Conservation (phyloP, 2,113 vertebrate species). For the Oostethus manadensis region DNA sequence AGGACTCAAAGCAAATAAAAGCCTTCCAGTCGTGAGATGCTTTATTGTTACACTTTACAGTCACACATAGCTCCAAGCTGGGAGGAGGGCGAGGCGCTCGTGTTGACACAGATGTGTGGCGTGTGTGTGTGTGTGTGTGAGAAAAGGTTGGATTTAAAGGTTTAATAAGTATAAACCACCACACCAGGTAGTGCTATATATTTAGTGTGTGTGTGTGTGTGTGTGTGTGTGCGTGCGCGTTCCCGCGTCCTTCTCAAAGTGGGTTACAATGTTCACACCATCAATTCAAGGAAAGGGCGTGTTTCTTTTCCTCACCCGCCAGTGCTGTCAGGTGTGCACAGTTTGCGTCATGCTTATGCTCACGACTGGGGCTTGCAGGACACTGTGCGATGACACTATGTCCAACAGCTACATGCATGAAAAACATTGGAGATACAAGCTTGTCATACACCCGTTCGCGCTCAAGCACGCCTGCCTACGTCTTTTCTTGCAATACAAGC, state of each 20-base stretch:
- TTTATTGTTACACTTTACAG: constrained; percentile 41
- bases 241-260: constrained; percentile 1
- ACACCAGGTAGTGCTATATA: neutral
- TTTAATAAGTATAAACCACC: neutral
- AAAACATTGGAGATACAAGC: neutral
- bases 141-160: neutral
- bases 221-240: neutral
- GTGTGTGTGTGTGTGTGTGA: neutral
- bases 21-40: constrained; percentile 18
- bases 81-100: neutral
- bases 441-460: neutral
- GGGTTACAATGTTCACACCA: constrained; percentile 1
- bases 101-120: constrained; percentile 3
- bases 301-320: neutral
- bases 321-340: neutral
- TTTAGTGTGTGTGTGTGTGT: neutral
- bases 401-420: neutral
- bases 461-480: too few species aligned
- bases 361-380: neutral
- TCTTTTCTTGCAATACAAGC: too few species aligned
- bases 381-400: neutral
- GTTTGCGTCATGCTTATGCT: neutral
- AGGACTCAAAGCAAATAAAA: constrained; percentile 35
- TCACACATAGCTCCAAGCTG: constrained; percentile 16
- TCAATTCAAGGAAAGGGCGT: neutral